Conservation (phyloP, 2,113 vertebrate genomes). For the Lynx canadensis region DNA sequence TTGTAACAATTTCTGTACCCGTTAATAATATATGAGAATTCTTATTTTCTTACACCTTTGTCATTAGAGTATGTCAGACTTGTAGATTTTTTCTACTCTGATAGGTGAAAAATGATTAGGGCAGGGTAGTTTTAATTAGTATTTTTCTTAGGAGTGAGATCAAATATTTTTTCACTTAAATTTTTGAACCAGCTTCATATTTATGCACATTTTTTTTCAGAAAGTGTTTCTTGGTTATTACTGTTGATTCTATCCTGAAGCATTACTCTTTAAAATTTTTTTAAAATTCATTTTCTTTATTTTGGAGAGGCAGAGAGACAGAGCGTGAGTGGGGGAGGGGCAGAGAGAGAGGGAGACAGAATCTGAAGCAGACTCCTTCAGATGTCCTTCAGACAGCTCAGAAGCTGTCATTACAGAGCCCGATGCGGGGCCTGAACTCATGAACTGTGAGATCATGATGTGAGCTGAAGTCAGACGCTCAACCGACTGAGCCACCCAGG, state of each 20-base stretch:
- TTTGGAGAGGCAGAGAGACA: no score
- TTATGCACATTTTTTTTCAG: neutral
- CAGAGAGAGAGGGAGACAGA: no score
- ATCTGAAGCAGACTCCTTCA: no score
- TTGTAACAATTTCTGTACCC: neutral
- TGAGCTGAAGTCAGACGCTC: no score
- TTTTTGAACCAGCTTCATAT: conserved; percentile 2
- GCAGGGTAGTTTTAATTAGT: neutral
- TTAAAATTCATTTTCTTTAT: neutral
- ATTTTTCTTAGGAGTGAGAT: neutral
- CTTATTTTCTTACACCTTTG: neutral
- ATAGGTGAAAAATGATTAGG: neutral
- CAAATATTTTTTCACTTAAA: neutral
- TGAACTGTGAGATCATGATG: no score
- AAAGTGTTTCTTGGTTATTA: conserved; percentile 24
- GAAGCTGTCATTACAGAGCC: no score
- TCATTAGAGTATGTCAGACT: neutral
- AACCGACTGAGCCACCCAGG: no score
- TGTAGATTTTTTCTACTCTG: neutral
- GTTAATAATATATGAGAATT: neutral
- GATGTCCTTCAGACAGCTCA: no score
- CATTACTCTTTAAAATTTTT: neutral
- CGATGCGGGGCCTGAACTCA: no score
- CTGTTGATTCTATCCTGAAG: neutral
- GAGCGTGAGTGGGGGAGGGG: no score